Evolutionary conservation across 1,140 invertebrate genomes (phyloP).

Genomic region (Dendroctonus valens): DNA sequence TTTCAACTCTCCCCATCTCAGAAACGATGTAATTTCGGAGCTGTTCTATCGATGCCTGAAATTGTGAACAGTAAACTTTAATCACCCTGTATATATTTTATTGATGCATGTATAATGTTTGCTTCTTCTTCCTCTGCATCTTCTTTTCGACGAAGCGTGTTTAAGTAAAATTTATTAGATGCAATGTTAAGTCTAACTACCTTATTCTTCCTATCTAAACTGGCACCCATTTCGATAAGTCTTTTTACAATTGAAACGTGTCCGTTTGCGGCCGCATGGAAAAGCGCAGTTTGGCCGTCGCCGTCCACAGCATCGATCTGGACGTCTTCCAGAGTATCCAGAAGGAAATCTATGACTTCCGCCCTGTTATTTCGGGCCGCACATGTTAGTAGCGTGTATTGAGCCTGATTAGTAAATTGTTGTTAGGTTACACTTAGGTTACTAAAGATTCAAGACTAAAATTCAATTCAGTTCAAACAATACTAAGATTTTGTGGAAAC

Average conservation of each 20-base stretch:
- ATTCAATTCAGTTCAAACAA: too few relatives aligned
- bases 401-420: slow-evolving; percentile 56
- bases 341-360: slow-evolving; percentile 62
- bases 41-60: too few relatives aligned
- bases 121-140: too few relatives aligned
- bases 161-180: too few relatives aligned
- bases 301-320: slow-evolving; percentile 60
- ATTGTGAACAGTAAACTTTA: too few relatives aligned
- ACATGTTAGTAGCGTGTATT: slow-evolving; percentile 67
- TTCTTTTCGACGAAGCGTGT: too few relatives aligned
- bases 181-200: slow-evolving; percentile 44
- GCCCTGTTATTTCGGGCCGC: slow-evolving; percentile 63
- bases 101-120: too few relatives aligned
- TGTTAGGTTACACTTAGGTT: background rate
- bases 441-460: too few relatives aligned
- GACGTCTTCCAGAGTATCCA: slow-evolving; percentile 59
- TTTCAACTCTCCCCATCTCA: too few relatives aligned
- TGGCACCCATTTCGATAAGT: slow-evolving; percentile 67
- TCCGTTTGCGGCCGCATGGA: slow-evolving; percentile 73
- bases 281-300: slow-evolving; percentile 71
- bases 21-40: too few relatives aligned
- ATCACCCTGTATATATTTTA: too few relatives aligned
- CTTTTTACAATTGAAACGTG: slow-evolving; percentile 68
- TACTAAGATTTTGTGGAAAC: too few relatives aligned
- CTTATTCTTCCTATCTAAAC: slow-evolving; percentile 63